phyloP scores from a whole-genome alignment of 64 coral and sea anemone genomes.

The Montipora capricornis region DNA sequence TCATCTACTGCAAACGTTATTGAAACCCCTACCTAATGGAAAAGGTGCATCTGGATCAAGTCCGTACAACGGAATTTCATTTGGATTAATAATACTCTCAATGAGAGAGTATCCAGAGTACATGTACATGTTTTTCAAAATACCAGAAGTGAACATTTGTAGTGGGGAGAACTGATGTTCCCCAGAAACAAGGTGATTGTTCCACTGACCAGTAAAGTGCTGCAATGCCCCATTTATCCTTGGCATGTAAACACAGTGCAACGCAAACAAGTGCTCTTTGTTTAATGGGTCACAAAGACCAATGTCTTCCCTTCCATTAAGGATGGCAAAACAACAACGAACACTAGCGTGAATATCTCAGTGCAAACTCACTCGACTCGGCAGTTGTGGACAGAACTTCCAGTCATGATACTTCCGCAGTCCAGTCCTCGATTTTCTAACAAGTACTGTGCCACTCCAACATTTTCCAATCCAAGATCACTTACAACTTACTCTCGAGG shows the following conservation, averaged over 20 bases:
- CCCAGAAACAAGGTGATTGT: constrained; percentile 80
- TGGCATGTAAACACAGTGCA: too few species aligned
- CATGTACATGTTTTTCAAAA: constrained; percentile 56
- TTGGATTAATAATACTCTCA: not conserved
- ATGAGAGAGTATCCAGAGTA: constrained; percentile 23
- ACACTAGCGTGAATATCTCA: too few species aligned
- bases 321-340: too few species aligned
- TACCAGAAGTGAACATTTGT: too few species aligned
- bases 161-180: constrained; percentile 64
- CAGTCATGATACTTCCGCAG: not conserved
- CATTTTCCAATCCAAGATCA: constrained; percentile 58
- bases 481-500: constrained; percentile 15
- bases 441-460: constrained; percentile 68
- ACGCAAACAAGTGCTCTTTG: constrained; percentile 68
- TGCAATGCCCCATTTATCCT: too few species aligned
- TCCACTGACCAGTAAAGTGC: constrained; percentile 73
- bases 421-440: constrained; percentile 35
- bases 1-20: too few species aligned
- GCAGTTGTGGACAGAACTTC: constrained; percentile 26
- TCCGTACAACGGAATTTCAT: constrained; percentile 3
- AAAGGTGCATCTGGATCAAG: not conserved
- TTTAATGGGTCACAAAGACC: constrained; percentile 49
- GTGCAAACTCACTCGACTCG: constrained; percentile 22
- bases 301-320: too few species aligned
- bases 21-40: not conserved